These are phyloP conservation scores for Scrobipalpa costella DNA, from an alignment of 2,888 invertebrate genomes.

Conservation along the genomic window DNA sequence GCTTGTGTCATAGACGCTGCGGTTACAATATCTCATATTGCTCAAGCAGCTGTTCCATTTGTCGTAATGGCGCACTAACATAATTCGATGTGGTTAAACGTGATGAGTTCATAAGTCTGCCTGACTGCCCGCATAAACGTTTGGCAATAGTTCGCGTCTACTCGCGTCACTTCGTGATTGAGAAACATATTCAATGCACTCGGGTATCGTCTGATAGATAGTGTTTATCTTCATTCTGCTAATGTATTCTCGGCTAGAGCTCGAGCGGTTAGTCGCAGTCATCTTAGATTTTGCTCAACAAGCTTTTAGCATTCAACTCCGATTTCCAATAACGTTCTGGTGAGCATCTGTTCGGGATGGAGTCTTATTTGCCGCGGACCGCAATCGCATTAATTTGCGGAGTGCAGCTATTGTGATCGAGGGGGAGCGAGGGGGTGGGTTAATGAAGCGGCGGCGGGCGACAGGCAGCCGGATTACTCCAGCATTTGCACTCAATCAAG, in stretches of 20 bases:
- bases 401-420: slow-evolving; percentile 65
- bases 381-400: slow-evolving; percentile 77
- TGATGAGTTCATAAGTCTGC: slow-evolving; percentile 64
- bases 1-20: slow-evolving; percentile 62
- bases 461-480: slow-evolving; percentile 76
- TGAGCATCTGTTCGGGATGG: slow-evolving; percentile 19
- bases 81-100: slow-evolving; percentile 65
- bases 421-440: slow-evolving; percentile 59
- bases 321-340: slow-evolving; percentile 18
- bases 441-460: slow-evolving; percentile 77
- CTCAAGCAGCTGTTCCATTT: slow-evolving; percentile 57
- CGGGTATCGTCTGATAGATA: slow-evolving; percentile 1
- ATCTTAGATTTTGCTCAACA: slow-evolving; percentile 1
- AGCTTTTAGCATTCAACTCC: slow-evolving; percentile 23
- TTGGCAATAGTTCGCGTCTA: slow-evolving; percentile 62
- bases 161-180: slow-evolving; percentile 50
- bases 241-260: not conserved
- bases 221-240: not conserved
- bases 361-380: slow-evolving; percentile 58
- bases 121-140: slow-evolving; percentile 61
- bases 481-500: slow-evolving; percentile 78
- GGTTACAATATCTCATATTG: slow-evolving; percentile 53
- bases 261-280: not conserved
- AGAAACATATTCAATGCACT: slow-evolving; percentile 46
- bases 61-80: slow-evolving; percentile 43